phyloP scores from a whole-genome alignment of 2,113 vertebrate species.

The Rhinolophus ferrumequinum region DNA sequence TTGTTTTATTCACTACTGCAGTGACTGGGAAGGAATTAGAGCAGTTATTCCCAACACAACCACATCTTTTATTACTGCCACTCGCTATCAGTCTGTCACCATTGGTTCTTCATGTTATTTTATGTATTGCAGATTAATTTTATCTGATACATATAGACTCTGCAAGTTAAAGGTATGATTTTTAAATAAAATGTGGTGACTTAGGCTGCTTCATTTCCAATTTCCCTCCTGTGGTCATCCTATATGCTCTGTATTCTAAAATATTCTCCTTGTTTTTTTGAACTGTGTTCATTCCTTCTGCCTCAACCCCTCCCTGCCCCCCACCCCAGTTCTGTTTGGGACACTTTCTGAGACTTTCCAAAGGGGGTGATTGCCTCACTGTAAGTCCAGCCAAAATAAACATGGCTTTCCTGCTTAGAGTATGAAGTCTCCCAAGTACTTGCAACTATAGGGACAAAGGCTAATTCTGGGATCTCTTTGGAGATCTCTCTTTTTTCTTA shows the following conservation, averaged over 20 bases:
- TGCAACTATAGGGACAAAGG: not conserved
- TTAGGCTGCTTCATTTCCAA: not conserved
- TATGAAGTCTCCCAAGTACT: not conserved
- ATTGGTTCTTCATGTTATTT: constrained; percentile 50
- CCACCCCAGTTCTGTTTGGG: not conserved
- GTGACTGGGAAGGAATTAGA: constrained; percentile 62
- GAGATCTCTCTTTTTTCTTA: not conserved
- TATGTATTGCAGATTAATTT: constrained; percentile 60
- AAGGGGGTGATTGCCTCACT: not conserved
- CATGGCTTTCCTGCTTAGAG: not conserved
- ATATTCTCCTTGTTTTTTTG: not conserved
- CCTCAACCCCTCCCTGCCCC: not conserved
- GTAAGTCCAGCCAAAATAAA: not conserved
- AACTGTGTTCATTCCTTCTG: not conserved
- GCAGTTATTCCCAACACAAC: constrained; percentile 50
- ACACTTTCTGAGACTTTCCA: not conserved
- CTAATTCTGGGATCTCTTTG: not conserved
- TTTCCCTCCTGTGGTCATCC: not conserved
- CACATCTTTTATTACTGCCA: constrained; percentile 47
- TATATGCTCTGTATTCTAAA: not conserved
- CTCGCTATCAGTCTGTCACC: constrained; percentile 31
- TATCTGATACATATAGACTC: constrained; percentile 20
- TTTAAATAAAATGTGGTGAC: not conserved
- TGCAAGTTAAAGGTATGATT: constrained; percentile 11
- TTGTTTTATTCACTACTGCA: constrained; percentile 35